Evolutionary conservation across 2,113 vertebrate species (phyloP).

Genomic region (Salvelinus namaycush): DNA sequence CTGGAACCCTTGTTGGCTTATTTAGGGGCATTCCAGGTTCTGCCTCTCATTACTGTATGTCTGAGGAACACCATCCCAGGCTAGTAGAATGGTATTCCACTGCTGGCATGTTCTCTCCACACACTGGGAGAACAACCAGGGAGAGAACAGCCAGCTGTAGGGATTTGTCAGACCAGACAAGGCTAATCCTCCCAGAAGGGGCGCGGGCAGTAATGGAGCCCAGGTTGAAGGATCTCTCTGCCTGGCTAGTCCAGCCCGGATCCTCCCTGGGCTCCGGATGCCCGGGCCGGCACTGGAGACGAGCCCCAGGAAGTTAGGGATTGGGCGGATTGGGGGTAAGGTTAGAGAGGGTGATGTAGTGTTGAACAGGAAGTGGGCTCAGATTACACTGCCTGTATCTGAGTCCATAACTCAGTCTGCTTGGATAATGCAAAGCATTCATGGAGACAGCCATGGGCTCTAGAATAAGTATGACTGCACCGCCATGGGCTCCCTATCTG

Average conservation of each 20-base stretch:
- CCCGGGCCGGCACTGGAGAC: background rate
- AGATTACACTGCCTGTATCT: background rate
- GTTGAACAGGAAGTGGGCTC: background rate
- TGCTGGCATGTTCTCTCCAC: constrained; percentile 46
- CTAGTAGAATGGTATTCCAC: constrained; percentile 58
- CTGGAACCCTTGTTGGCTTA: constrained; percentile 36
- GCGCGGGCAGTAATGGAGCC: constrained; percentile 39
- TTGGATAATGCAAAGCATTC: background rate
- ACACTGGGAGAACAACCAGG: constrained; percentile 21
- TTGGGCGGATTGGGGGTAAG: background rate
- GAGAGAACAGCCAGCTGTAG: background rate
- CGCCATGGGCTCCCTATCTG: background rate
- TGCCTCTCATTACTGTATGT: constrained; percentile 33
- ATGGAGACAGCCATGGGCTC: background rate
- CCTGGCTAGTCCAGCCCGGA: background rate
- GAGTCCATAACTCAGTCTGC: background rate
- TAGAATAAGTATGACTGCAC: background rate
- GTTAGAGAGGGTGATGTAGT: background rate
- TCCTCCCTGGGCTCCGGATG: background rate
- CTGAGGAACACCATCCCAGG: constrained; percentile 21
- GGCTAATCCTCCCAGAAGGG: constrained; percentile 13
- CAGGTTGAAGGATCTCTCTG: background rate
- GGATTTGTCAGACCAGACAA: background rate
- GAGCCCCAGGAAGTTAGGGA: constrained; percentile 1
- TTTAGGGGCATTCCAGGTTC: constrained; percentile 31